Conservation (phyloP, 2,888 invertebrate genomes). For the Drosophila silvestris region DNA sequence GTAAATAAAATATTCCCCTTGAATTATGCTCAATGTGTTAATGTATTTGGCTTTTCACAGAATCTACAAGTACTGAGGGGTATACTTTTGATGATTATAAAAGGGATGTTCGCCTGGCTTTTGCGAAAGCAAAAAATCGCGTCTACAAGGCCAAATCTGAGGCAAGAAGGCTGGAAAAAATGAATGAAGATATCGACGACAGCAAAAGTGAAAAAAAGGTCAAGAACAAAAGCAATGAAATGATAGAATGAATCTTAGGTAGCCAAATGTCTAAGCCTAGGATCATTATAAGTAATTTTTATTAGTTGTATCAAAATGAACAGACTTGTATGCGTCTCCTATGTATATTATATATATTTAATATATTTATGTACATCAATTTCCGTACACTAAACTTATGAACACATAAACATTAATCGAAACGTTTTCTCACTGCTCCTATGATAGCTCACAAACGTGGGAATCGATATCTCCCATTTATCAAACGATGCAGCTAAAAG, state of each 20-base stretch:
- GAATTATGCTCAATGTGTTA: background rate
- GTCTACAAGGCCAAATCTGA: slow-evolving; percentile 41
- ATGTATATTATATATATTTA: background rate
- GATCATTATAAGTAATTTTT: background rate
- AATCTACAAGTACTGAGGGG: slow-evolving; percentile 48
- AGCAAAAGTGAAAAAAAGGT: background rate
- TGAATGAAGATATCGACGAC: slow-evolving; percentile 6
- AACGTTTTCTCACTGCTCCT: background rate
- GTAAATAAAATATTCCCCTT: slow-evolving; percentile 7
- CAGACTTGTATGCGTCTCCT: background rate
- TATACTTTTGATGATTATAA: slow-evolving; percentile 46
- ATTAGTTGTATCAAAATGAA: background rate
- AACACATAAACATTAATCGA: background rate
- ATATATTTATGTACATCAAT: background rate
- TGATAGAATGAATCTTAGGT: slow-evolving; percentile 11
- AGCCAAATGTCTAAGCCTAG: background rate
- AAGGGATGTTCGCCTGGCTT: slow-evolving; percentile 43
- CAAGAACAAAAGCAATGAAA: slow-evolving; percentile 4
- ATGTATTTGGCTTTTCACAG: slow-evolving; percentile 5
- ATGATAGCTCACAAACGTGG: background rate
- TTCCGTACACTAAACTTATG: background rate
- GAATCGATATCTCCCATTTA: background rate
- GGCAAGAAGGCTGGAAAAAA: slow-evolving; percentile 25
- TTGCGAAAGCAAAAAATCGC: slow-evolving; percentile 48
- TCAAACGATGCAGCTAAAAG: background rate